phyloP scores from a whole-genome alignment of 1,140 invertebrate species.

The Hyles vespertilio region DNA sequence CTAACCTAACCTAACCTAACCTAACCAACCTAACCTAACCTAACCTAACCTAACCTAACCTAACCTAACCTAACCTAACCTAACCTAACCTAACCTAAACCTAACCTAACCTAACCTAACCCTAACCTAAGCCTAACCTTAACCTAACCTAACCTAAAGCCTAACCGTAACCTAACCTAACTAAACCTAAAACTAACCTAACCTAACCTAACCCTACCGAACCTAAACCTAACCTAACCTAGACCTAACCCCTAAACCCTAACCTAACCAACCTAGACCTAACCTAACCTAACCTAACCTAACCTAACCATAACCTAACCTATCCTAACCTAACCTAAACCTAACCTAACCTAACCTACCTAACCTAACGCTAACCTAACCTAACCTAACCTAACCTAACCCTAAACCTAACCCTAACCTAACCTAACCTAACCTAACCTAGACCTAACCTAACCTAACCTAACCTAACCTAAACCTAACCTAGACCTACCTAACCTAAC shows the following conservation, averaged over 20 bases:
- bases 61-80: constrained; percentile 5
- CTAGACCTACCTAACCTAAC: constrained; percentile 21
- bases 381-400: constrained; percentile 3
- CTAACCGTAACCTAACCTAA: constrained; percentile 4
- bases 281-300: constrained; percentile 7
- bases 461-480: constrained; percentile 25
- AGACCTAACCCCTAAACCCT: neutral
- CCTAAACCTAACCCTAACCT: constrained; percentile 4
- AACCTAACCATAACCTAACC: constrained; percentile 10
- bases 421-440: constrained; percentile 11
- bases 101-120: constrained; percentile 4
- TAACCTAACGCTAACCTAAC: constrained; percentile 5
- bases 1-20: neutral
- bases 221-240: constrained; percentile 3
- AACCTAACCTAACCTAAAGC: constrained; percentile 4
- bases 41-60: constrained; percentile 4
- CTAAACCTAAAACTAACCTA: constrained; percentile 5
- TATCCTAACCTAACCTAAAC: constrained; percentile 15
- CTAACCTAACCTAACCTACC: constrained; percentile 9
- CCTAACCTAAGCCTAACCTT: constrained; percentile 1
- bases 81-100: constrained; percentile 11
- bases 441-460: constrained; percentile 29
- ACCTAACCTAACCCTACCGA: constrained; percentile 1
- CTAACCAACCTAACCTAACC: constrained; percentile 1
- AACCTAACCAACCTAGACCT: neutral